phyloP scores from a whole-genome alignment of 2,888 invertebrate genomes.

The Lochmaea crataegi region DNA sequence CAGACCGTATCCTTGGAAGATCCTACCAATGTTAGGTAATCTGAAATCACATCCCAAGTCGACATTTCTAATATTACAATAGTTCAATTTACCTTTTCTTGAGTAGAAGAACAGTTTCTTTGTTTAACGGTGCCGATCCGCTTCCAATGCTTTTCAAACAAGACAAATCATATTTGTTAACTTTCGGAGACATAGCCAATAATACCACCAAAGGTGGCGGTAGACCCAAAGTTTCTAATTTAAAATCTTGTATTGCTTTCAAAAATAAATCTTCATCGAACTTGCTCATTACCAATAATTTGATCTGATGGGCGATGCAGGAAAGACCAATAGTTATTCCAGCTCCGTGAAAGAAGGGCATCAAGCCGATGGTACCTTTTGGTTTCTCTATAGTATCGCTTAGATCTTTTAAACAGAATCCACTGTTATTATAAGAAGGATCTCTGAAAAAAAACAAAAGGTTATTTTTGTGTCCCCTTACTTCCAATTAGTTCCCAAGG shows the following conservation, averaged over 20 bases:
- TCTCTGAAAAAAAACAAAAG: constrained; percentile 38
- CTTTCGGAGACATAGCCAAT: constrained; percentile 81
- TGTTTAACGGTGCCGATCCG: constrained; percentile 84
- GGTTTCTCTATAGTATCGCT: neutral
- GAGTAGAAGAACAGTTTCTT: constrained; percentile 72
- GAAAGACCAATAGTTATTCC: constrained; percentile 49
- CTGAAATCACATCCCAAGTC: neutral
- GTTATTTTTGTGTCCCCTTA: too few relatives aligned
- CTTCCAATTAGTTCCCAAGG: too few relatives aligned
- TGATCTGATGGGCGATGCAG: constrained; percentile 40
- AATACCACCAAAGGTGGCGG: constrained; percentile 88
- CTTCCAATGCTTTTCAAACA: constrained; percentile 75
- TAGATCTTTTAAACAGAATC: neutral
- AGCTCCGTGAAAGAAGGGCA: constrained; percentile 55
- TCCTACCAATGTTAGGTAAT: constrained; percentile 62
- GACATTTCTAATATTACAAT: neutral
- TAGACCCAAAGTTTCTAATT: constrained; percentile 74
- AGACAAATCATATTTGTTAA: constrained; percentile 79
- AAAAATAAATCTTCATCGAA: constrained; percentile 71
- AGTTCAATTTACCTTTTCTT: constrained; percentile 57
- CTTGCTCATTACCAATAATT: constrained; percentile 48
- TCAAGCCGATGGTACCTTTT: constrained; percentile 39
- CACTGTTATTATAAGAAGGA: constrained; percentile 31
- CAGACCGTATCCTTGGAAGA: constrained; percentile 79
- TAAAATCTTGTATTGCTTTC: constrained; percentile 75